Conservation (phyloP, 2,797 vertebrate species). For the Pyrocephalus nanus region DNA sequence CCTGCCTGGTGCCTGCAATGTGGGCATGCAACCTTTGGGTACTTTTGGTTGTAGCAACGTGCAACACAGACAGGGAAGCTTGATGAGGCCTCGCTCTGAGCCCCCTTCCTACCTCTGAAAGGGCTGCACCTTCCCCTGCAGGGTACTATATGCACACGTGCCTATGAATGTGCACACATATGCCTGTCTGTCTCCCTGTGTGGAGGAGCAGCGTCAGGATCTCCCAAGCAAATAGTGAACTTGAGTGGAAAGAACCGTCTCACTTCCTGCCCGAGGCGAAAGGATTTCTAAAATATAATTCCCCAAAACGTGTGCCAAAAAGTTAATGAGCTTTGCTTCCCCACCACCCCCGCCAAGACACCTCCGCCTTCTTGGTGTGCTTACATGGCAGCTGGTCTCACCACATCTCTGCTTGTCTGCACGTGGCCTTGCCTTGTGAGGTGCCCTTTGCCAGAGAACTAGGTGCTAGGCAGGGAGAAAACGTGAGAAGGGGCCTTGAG, state of each 20-base stretch:
- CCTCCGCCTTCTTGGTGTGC: not conserved
- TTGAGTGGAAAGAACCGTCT: not conserved
- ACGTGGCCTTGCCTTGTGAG: constrained; percentile 23
- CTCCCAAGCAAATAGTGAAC: accelerated
- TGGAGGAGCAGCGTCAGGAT: accelerated
- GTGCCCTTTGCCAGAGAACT: not conserved
- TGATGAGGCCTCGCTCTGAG: not conserved
- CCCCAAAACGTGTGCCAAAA: not conserved
- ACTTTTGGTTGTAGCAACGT: not conserved
- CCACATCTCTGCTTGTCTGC: not conserved
- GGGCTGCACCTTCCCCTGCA: not conserved
- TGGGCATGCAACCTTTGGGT: accelerated
- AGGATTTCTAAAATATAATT: constrained; percentile 36
- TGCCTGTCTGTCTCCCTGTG: not conserved
- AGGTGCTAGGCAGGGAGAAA: not conserved
- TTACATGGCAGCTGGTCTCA: not conserved
- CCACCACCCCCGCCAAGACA: not conserved
- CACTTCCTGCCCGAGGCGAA: not conserved
- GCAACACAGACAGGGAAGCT: accelerated
- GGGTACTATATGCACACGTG: not conserved
- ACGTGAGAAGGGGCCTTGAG: not conserved
- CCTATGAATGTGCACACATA: accelerated
- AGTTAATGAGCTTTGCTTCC: constrained; percentile 49
- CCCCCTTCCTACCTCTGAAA: not conserved
- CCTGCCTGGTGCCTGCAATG: not conserved